A percentile compares a stretch with the other conserved stretches of the same genome.
These are phyloP conservation scores for Herminia tarsipennalis DNA, from an alignment of 2,888 invertebrate species.

Conservation along the genomic window DNA sequence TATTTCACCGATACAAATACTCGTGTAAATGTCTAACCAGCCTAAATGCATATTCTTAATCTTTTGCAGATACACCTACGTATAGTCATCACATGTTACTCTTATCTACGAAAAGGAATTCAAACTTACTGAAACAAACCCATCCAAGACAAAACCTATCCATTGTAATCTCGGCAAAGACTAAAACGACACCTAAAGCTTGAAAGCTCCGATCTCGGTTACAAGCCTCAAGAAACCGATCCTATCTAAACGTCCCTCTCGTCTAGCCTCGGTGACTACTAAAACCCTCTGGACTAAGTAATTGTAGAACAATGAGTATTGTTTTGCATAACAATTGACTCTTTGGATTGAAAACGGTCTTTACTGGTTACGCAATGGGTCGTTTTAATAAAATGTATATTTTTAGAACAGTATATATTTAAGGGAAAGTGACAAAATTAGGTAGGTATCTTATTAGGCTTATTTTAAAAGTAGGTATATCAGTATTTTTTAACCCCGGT, in stretches of 20 bases:
- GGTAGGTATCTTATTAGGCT: no score
- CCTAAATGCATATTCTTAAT: no score
- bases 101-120: no score
- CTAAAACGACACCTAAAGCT: not conserved
- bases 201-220: not conserved
- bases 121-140: no score
- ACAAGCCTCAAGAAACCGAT: not conserved
- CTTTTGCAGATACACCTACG: no score
- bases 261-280: conserved; percentile 7
- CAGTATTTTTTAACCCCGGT: not conserved
- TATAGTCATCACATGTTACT: no score
- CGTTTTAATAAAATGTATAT: no score
- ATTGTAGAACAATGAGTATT: conserved; percentile 24
- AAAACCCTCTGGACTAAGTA: conserved; percentile 12
- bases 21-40: no score
- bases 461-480: no score
- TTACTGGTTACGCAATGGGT: not conserved
- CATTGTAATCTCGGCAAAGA: conserved; percentile 1
- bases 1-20: no score
- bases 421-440: no score
- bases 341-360: not conserved
- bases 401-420: no score
- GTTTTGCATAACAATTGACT: conserved; percentile 16
- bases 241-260: conserved; percentile 2
- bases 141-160: not conserved